Base-by-base conservation (phyloP, 2,113 vertebrate species). In the Motacilla tschutschensis region DNA sequence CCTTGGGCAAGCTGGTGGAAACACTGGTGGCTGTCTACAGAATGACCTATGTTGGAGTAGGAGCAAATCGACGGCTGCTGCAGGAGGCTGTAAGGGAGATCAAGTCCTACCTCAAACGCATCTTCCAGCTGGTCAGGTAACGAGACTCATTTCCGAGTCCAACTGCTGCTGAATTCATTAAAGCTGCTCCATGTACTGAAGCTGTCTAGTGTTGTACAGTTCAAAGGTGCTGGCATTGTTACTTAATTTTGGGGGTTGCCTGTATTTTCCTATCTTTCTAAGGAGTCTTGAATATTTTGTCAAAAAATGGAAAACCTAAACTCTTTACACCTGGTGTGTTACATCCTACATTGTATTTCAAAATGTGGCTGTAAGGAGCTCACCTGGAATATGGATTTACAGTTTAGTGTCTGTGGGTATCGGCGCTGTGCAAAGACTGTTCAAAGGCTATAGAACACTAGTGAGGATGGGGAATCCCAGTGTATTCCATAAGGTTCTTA, bases 1-100 rank as follows among this genome's bases (percentile, higher is more conserved):
- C 98, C 0, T 89, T 99, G 95, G 99, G 99, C 60, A 97, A 98
- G 38, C 97, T 99, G 54, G 70, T 99, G 88, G 99, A 99, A 94
- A 98, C 98, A 1, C 94, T 99, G 48, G 99, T 99, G 65, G 98
- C 98, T 2, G 99, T 99, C 55, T 99, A 99, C 83, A 97, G 99
- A 83, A 99, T 99, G 99, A 99, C 99, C 0, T 99, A 99, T 3
- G 98, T 99, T 81, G 99, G 99, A 16, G 99, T 99, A 5, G 99
- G 99, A 55, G 99, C 99, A 48, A 99, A 99, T 85, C 98, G 99
- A 2, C 97, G 99, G 4, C 94, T 99, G 41, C 94, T 99, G 70
- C 98, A 97, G 70, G 98, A 99, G 94, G 99, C 99, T 4, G 98
- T 99, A 15, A 98, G 97, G 70, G 99, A 99, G 96, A 99, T 99